These are phyloP conservation scores for Chrysogorgia sp. DNA, from an alignment of 92 coral and sea anemone genomes.

Conservation along the genomic window DNA sequence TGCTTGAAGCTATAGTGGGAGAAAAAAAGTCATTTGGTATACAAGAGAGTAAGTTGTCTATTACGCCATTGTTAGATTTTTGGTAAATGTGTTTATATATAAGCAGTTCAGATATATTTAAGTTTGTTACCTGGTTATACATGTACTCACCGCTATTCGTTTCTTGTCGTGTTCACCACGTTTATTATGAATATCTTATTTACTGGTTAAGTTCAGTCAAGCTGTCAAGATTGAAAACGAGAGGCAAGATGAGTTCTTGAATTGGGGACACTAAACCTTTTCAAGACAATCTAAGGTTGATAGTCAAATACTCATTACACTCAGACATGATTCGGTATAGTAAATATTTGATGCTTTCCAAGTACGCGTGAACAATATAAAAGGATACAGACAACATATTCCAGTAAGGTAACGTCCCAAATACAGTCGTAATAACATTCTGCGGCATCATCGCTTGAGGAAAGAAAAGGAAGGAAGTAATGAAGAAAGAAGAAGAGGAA, in stretches of 20 bases:
- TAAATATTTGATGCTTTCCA: too few relatives aligned
- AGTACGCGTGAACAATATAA: neutral
- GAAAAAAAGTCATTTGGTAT: neutral
- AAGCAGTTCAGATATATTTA: too few relatives aligned
- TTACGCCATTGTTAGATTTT: too few relatives aligned
- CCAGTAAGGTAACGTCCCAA: constrained; percentile 95
- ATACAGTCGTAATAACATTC: constrained; percentile 81
- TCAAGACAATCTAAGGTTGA: too few relatives aligned
- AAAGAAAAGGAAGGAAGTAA: neutral
- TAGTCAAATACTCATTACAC: too few relatives aligned
- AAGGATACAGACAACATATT: constrained; percentile 95
- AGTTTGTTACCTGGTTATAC: too few relatives aligned
- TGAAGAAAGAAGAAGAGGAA: too few relatives aligned
- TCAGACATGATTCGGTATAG: too few relatives aligned
- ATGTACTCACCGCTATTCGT: constrained; percentile 74
- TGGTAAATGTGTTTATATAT: too few relatives aligned
- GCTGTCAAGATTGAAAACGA: neutral
- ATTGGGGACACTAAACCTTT: too few relatives aligned
- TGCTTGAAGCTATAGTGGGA: constrained; percentile 72
- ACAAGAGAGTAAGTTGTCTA: too few relatives aligned
- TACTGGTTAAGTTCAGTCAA: constrained; percentile 25
- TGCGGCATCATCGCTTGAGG: constrained; percentile 88
- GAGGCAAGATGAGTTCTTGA: neutral
- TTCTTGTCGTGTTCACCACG: constrained; percentile 94
- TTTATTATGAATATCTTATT: constrained; percentile 84